phyloP scores from a whole-genome alignment of 2,797 vertebrate genomes.

The Sarcoramphus papa region DNA sequence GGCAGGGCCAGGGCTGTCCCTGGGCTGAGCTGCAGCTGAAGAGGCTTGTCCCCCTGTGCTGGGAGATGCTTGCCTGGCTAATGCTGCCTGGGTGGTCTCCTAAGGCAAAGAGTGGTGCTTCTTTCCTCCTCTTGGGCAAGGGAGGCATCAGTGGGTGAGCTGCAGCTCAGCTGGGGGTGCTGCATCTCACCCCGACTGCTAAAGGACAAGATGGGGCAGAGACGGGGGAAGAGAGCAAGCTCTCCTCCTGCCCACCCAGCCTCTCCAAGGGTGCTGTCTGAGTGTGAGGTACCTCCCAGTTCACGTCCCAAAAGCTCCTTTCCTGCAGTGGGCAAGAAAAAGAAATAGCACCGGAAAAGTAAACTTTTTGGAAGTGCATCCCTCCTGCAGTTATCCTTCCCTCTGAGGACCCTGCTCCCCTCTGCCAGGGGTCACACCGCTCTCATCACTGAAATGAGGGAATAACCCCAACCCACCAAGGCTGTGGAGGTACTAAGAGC shows the following conservation, averaged over 20 bases:
- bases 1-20: neutral
- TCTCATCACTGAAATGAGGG: neutral
- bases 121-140: neutral
- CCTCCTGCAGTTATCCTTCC: neutral
- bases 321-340: neutral
- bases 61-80: neutral
- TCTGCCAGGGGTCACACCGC: neutral
- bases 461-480: neutral
- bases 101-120: neutral
- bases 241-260: neutral
- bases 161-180: neutral
- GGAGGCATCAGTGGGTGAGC: neutral
- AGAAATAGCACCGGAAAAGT: neutral
- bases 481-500: too few species aligned
- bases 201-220: neutral
- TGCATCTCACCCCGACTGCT: neutral
- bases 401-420: neutral
- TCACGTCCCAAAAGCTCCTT: neutral
- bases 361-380: neutral
- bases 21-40: neutral
- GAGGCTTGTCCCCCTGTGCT: neutral
- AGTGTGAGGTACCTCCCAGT: neutral
- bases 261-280: neutral
- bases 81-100: neutral
- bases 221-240: neutral